These are phyloP conservation scores for Nematostella vectensis DNA, from an alignment of 92 coral and sea anemone genomes.

Conservation along the genomic window DNA sequence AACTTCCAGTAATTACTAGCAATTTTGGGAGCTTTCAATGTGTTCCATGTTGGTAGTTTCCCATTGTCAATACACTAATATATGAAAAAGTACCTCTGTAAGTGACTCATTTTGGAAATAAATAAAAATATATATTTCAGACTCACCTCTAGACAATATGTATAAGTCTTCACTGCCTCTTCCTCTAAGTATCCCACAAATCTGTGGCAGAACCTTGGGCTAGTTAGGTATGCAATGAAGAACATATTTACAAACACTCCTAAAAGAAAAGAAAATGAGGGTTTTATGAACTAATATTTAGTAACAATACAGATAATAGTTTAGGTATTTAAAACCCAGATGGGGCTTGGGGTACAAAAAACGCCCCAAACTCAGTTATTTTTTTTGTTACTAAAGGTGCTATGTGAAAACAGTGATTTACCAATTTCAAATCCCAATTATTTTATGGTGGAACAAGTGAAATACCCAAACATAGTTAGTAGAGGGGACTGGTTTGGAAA, in stretches of 20 bases:
- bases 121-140: too few relatives aligned
- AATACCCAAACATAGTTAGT: too few relatives aligned
- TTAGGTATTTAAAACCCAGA: too few relatives aligned
- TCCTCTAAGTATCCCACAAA: constrained; percentile 96
- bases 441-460: too few relatives aligned
- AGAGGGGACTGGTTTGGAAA: too few relatives aligned
- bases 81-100: not conserved
- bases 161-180: constrained; percentile 94
- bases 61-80: constrained; percentile 80
- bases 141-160: constrained; percentile 81
- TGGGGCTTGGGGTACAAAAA: too few relatives aligned
- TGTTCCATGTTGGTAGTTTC: constrained; percentile 56
- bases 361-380: too few relatives aligned
- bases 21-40: constrained; percentile 67
- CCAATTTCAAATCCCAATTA: too few relatives aligned
- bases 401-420: too few relatives aligned
- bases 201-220: constrained; percentile 95
- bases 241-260: constrained; percentile 87
- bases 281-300: not conserved
- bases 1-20: constrained; percentile 84
- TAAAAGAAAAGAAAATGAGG: constrained; percentile 12
- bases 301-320: not conserved
- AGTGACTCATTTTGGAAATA: not conserved
- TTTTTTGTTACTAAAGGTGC: too few relatives aligned
- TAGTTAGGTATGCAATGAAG: constrained; percentile 75